Conservation (phyloP, 2,797 vertebrate genomes). For the Paguma larvata region DNA sequence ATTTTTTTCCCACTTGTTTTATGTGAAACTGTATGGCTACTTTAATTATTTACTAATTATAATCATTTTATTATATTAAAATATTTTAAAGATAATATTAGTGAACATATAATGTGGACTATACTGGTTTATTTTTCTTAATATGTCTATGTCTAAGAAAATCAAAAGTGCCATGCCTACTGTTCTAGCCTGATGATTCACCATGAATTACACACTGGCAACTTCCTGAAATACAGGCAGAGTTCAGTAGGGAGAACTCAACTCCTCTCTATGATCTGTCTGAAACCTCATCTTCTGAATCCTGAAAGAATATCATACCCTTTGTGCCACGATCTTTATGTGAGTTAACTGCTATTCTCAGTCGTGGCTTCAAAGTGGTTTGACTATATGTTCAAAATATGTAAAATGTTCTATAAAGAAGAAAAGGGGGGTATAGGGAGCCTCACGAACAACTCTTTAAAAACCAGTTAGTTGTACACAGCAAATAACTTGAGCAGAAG, state of each 20-base stretch:
- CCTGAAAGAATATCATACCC: slow-evolving; percentile 58
- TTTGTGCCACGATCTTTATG: slow-evolving; percentile 37
- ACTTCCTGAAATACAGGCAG: slow-evolving; percentile 67
- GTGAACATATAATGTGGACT: not conserved
- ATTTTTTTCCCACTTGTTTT: not conserved
- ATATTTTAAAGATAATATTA: not conserved
- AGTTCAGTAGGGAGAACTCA: slow-evolving; percentile 60
- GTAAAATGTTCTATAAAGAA: slow-evolving; percentile 41
- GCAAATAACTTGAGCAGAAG: slow-evolving; percentile 4
- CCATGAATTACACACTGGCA: not conserved
- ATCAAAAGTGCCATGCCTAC: not conserved
- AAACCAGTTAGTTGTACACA: not conserved
- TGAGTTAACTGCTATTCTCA: slow-evolving; percentile 71
- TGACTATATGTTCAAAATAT: slow-evolving; percentile 47
- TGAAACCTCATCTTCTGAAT: slow-evolving; percentile 57
- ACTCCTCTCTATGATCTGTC: slow-evolving; percentile 45
- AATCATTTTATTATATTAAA: not conserved
- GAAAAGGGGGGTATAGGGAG: not conserved
- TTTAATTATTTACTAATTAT: not conserved
- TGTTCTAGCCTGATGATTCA: slow-evolving; percentile 62
- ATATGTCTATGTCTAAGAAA: slow-evolving; percentile 1
- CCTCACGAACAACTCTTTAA: not conserved
- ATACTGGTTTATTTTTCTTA: not conserved
- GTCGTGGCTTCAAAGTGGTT: slow-evolving; percentile 52
- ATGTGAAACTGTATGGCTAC: not conserved